These are phyloP conservation scores for Plutomurus gul DNA, from an alignment of 1,140 invertebrate genomes.

Conservation along the genomic window DNA sequence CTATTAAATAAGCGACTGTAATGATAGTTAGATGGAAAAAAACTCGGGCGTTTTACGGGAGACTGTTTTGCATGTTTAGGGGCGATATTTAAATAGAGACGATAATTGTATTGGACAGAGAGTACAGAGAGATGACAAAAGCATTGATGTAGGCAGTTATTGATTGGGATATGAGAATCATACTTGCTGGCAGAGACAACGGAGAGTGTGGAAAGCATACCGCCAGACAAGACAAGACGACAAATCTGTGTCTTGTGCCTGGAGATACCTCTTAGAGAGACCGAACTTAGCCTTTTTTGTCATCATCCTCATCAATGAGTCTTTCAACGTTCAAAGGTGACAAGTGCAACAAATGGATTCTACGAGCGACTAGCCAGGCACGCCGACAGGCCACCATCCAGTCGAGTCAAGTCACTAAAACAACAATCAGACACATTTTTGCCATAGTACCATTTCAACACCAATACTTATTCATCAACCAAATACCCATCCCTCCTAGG, in stretches of 20 bases:
- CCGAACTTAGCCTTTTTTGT: background rate
- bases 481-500: background rate
- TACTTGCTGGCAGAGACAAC: constrained; percentile 15
- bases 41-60: too few relatives aligned
- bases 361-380: background rate
- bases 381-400: background rate
- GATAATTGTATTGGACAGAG: background rate
- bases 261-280: background rate
- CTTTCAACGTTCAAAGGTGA: background rate
- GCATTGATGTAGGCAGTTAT: constrained; percentile 3
- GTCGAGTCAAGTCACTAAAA: constrained; percentile 3
- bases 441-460: background rate
- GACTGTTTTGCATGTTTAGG: too few relatives aligned
- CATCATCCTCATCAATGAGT: constrained; percentile 18
- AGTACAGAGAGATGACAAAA: constrained; percentile 3
- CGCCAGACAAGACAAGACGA: background rate
- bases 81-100: background rate
- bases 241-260: background rate
- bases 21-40: too few relatives aligned
- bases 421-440: constrained; percentile 24
- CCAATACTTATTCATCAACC: background rate
- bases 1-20: too few relatives aligned
- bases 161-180: constrained; percentile 16
- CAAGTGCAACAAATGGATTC: constrained; percentile 12
- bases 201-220: constrained; percentile 11